phyloP scores from a whole-genome alignment of 1,140 invertebrate species.

The Caenorhabditis elegans region DNA sequence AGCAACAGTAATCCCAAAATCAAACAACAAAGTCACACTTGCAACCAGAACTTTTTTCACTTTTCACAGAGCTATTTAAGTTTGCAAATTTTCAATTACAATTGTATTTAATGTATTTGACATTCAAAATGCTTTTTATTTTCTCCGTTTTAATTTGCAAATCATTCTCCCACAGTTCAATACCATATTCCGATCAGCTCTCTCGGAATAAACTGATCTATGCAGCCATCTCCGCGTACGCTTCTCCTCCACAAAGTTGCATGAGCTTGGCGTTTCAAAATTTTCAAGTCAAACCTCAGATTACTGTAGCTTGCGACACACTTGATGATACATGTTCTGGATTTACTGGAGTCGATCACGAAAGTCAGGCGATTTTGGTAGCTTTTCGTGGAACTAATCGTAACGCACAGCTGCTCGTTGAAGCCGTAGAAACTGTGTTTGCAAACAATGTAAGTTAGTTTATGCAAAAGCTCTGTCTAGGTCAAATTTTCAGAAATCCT shows the following conservation, averaged over 20 bases:
- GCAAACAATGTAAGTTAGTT: background rate
- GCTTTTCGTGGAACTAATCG: constrained; percentile 49
- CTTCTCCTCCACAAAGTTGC: background rate
- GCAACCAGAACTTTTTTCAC: background rate
- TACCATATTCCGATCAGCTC: background rate
- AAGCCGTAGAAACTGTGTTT: constrained; percentile 47
- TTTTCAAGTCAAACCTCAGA: background rate
- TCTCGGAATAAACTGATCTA: background rate
- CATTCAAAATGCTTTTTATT: too few species aligned
- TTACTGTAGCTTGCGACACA: background rate
- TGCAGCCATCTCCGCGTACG: background rate
- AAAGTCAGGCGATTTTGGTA: background rate
- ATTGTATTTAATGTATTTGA: too few species aligned
- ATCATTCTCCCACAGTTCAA: background rate
- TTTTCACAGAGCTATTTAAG: background rate
- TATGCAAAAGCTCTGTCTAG: background rate
- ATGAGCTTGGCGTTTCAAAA: background rate
- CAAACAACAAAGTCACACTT: constrained; percentile 2
- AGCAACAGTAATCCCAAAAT: background rate
- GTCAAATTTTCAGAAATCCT: constrained; percentile 14
- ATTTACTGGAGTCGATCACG: constrained; percentile 52
- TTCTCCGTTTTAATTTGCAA: too few species aligned
- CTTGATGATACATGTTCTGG: constrained; percentile 49
- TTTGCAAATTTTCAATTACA: too few species aligned
- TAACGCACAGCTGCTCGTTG: constrained; percentile 49